These are phyloP conservation scores for Ptychobarbus kaznakovi DNA, from an alignment of 2,797 vertebrate genomes.

Conservation along the genomic window DNA sequence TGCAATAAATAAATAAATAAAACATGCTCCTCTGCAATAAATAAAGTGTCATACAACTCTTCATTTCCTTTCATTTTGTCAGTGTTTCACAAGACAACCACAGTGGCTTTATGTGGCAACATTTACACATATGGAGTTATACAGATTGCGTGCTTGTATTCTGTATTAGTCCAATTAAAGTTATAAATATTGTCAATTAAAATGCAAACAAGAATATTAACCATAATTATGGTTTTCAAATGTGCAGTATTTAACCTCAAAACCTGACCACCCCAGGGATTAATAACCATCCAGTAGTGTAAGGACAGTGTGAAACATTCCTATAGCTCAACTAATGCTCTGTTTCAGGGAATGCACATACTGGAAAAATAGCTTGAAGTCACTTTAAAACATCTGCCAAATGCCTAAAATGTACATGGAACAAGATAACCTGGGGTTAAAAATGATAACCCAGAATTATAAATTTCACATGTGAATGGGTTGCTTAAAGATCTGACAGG, in stretches of 20 bases:
- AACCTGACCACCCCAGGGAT: neutral
- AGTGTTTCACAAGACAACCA: neutral
- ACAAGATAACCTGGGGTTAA: slow-evolving; percentile 16
- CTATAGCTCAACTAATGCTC: neutral
- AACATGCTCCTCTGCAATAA: neutral
- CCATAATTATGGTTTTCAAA: neutral
- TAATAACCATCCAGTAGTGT: neutral
- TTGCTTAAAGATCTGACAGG: neutral
- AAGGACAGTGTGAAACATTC: neutral
- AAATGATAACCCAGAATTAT: slow-evolving; percentile 7
- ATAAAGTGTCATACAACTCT: neutral
- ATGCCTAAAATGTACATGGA: neutral
- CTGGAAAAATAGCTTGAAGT: neutral
- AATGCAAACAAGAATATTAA: neutral
- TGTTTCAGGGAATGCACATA: neutral
- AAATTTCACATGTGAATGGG: neutral
- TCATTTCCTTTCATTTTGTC: neutral
- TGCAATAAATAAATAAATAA: neutral
- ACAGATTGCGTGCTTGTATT: neutral
- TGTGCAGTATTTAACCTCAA: neutral
- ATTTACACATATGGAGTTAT: neutral
- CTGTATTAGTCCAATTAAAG: neutral
- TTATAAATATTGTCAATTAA: neutral
- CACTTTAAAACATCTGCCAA: neutral
- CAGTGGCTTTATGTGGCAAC: neutral